These are phyloP conservation scores for Anastrepha ludens DNA, from an alignment of 1,140 invertebrate genomes.

Conservation along the genomic window DNA sequence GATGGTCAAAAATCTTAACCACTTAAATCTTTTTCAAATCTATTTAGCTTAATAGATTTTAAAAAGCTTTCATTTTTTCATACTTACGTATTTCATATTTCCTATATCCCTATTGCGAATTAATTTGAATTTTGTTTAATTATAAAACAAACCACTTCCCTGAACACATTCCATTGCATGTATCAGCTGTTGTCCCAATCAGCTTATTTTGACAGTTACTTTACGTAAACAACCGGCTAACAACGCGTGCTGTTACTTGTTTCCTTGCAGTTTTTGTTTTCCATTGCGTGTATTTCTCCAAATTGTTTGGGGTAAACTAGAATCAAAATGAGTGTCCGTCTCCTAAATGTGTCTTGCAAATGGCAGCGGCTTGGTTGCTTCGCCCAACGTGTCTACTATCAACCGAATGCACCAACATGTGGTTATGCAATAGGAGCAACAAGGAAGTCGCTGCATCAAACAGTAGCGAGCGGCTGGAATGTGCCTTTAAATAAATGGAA, in stretches of 20 bases:
- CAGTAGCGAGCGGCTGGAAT: not conserved
- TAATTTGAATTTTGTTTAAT: no score
- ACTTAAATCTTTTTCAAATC: no score
- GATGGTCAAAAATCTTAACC: no score
- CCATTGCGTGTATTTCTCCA: not conserved
- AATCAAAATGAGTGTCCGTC: constrained; percentile 18
- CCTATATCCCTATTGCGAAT: no score
- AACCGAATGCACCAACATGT: not conserved
- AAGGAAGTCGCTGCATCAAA: not conserved
- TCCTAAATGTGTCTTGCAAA: not conserved
- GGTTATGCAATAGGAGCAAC: constrained; percentile 25
- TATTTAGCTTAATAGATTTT: no score
- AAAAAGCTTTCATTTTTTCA: no score
- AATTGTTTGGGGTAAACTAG: not conserved
- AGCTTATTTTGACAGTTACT: constrained; percentile 13
- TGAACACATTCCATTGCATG: not conserved
- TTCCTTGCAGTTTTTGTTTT: not conserved
- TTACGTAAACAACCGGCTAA: not conserved
- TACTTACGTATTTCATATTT: no score
- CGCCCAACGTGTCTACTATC: not conserved
- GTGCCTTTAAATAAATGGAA: not conserved
- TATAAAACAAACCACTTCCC: not conserved
- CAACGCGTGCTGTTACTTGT: not conserved
- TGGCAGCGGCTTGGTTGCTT: not conserved
- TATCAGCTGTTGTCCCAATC: not conserved